Evolutionary conservation across 2,113 vertebrate genomes (phyloP).

Genomic region (Bos javanicus): DNA sequence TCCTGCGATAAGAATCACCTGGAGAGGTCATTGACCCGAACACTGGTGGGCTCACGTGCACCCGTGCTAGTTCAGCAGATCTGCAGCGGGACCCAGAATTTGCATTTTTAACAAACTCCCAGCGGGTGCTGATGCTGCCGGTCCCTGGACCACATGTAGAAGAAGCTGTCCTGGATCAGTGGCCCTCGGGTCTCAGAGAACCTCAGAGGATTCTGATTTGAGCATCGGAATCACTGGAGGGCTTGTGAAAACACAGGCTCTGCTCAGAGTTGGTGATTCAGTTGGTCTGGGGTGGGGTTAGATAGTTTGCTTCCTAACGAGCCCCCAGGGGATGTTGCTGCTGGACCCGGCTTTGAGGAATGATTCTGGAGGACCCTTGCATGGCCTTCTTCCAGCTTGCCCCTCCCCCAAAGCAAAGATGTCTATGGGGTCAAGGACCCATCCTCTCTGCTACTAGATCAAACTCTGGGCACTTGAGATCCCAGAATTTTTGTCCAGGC

Average conservation of each 20-base stretch:
- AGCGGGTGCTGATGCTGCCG: fast-evolving
- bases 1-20: fast-evolving
- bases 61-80: background rate
- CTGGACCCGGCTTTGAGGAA: background rate
- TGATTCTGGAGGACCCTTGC: background rate
- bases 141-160: background rate
- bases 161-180: background rate
- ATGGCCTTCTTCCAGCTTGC: background rate
- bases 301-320: background rate
- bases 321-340: background rate
- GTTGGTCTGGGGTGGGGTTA: background rate
- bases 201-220: background rate
- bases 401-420: background rate
- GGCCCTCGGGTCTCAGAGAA: background rate
- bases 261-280: background rate
- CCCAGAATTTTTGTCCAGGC: background rate
- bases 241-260: background rate
- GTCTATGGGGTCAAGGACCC: background rate
- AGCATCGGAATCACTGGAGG: fast-evolving
- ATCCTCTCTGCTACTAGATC: background rate
- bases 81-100: background rate
- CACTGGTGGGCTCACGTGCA: fast-evolving
- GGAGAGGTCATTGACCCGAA: background rate
- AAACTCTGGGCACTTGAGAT: background rate
- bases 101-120: background rate